phyloP scores from a whole-genome alignment of 1,140 invertebrate species.

The Meloidogyne exigua region DNA sequence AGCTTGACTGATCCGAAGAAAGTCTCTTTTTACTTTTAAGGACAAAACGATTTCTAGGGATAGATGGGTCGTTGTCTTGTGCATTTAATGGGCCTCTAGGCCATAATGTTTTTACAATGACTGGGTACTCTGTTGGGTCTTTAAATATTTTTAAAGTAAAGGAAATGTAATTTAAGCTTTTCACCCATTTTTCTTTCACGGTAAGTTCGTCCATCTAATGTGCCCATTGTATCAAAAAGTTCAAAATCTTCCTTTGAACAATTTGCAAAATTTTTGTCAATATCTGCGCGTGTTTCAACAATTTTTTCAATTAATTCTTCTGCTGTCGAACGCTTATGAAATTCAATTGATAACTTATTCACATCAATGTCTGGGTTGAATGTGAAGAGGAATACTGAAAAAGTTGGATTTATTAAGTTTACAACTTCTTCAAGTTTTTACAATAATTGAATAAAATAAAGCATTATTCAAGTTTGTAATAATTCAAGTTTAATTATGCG shows the following conservation, averaged over 20 bases:
- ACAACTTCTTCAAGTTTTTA: too few relatives aligned
- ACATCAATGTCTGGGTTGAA: conserved; percentile 56
- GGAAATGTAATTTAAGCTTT: conserved; percentile 48
- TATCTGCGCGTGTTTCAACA: conserved; percentile 44
- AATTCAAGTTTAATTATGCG: too few relatives aligned
- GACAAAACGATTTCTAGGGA: conserved; percentile 68
- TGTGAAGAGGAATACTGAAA: conserved; percentile 48
- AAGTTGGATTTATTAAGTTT: background rate
- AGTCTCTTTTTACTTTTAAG: conserved; percentile 61
- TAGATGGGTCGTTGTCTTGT: conserved; percentile 51
- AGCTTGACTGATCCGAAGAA: conserved; percentile 48
- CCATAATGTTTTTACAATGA: conserved; percentile 87
- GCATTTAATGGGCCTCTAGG: conserved; percentile 69
- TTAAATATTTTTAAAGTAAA: background rate
- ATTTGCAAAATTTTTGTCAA: conserved; percentile 43
- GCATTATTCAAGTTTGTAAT: too few relatives aligned
- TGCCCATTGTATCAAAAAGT: conserved; percentile 74
- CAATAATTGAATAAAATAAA: too few relatives aligned
- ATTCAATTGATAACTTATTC: conserved; percentile 44
- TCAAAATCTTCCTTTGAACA: conserved; percentile 54
- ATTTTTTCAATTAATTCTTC: conserved; percentile 62
- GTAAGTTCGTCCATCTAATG: conserved; percentile 72
- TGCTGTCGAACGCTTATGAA: conserved; percentile 57
- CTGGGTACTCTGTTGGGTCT: conserved; percentile 75
- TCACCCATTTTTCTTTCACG: conserved; percentile 83